phyloP scores from a whole-genome alignment of 2,113 vertebrate genomes.

The Balaeniceps rex region DNA sequence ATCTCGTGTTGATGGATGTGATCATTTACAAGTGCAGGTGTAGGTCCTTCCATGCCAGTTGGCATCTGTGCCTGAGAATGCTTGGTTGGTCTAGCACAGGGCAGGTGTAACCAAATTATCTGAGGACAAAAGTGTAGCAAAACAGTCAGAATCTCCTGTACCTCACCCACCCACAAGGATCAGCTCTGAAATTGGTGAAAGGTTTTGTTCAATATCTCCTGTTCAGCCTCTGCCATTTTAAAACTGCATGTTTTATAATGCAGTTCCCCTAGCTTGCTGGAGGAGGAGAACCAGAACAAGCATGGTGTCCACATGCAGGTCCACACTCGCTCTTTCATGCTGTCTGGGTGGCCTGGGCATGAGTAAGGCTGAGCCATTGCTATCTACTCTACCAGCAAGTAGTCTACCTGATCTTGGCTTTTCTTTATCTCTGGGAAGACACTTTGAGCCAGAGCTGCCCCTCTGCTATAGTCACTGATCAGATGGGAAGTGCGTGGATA shows the following conservation, averaged over 20 bases:
- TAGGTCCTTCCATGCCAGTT: neutral
- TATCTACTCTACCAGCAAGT: neutral
- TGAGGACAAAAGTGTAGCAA: neutral
- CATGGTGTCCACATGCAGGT: neutral
- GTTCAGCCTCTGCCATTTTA: neutral
- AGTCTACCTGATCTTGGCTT: neutral
- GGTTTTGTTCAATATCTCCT: neutral
- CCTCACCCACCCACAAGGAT: neutral
- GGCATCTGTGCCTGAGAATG: neutral
- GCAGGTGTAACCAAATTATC: neutral
- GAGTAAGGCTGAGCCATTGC: neutral
- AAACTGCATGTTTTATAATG: neutral
- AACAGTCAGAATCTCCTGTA: neutral
- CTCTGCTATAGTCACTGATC: neutral
- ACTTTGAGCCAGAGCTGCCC: neutral
- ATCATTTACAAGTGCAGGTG: neutral
- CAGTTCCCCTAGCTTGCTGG: neutral
- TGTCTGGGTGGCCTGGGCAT: neutral
- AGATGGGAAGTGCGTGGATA: neutral
- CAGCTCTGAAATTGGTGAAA: neutral
- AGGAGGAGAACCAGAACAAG: neutral
- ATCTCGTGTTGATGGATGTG: accelerated
- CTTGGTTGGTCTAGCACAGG: neutral
- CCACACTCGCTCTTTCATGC: neutral
- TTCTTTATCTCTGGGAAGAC: neutral